Evolutionary conservation across 2,888 invertebrate species (phyloP).

Genomic region (Eupithecia inturbata): DNA sequence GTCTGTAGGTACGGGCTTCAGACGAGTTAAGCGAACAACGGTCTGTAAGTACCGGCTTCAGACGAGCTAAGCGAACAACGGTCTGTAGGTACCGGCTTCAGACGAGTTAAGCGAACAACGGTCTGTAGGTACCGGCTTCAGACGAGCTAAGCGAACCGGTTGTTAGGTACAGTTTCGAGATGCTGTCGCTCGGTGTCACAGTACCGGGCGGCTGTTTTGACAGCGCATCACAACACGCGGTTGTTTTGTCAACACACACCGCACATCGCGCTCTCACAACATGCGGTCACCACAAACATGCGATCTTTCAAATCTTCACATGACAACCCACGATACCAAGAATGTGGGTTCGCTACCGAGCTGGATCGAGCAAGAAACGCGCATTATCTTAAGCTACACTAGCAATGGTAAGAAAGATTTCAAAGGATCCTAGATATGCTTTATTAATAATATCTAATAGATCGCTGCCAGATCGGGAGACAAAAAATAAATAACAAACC

Average conservation of each 20-base stretch:
- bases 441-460: background rate
- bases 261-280: constrained; percentile 61
- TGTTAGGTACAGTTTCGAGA: background rate
- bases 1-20: too few relatives aligned
- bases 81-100: too few relatives aligned
- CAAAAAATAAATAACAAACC: background rate
- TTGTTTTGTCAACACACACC: constrained; percentile 65
- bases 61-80: too few relatives aligned
- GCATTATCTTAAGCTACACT: background rate
- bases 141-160: too few relatives aligned
- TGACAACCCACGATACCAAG: background rate
- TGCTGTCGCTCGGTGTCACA: constrained; percentile 31
- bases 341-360: background rate
- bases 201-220: constrained; percentile 53
- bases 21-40: too few relatives aligned
- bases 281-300: constrained; percentile 22
- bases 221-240: constrained; percentile 48
- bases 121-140: too few relatives aligned
- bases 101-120: too few relatives aligned
- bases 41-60: too few relatives aligned
- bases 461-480: background rate
- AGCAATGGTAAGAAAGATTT: too few relatives aligned
- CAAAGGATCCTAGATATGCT: background rate
- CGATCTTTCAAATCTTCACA: background rate
- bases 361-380: background rate